A percentile compares a stretch with the other conserved stretches of the same genome.
Conservation (phyloP, 2,888 invertebrate species). For the Tromatobia lineatoria region DNA sequence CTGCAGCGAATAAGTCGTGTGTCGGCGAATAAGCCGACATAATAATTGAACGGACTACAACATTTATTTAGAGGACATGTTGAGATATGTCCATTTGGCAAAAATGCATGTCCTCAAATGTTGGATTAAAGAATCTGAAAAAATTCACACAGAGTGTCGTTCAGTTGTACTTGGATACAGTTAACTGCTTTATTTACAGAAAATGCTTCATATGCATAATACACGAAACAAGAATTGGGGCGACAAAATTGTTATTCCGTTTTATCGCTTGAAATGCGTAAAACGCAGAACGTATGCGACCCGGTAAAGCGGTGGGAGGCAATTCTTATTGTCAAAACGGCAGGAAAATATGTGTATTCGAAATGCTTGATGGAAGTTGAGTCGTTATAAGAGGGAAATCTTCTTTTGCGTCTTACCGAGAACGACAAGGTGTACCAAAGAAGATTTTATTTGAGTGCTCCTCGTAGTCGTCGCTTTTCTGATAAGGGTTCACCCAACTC, state of each 20-base stretch:
- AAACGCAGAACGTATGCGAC: background rate
- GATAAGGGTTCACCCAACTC: constrained; percentile 52
- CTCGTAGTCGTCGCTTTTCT: constrained; percentile 48
- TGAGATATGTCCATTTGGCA: too few species aligned
- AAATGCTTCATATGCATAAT: too few species aligned
- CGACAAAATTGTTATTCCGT: background rate
- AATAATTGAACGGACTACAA: too few species aligned
- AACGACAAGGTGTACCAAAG: constrained; percentile 28
- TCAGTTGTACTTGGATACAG: too few species aligned
- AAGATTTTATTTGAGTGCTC: constrained; percentile 57
- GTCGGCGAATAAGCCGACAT: too few species aligned
- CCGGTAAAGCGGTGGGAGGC: background rate
- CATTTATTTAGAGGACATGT: too few species aligned
- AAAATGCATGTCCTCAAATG: too few species aligned
- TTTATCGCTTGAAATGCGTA: background rate
- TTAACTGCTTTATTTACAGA: too few species aligned
- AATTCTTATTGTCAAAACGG: background rate
- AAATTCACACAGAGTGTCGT: too few species aligned
- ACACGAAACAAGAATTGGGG: background rate
- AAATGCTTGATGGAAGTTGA: constrained; percentile 7
- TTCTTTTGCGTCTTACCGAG: constrained; percentile 31
- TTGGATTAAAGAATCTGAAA: too few species aligned
- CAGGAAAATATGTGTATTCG: constrained; percentile 31
- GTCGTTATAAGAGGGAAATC: constrained; percentile 33
- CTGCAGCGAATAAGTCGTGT: too few species aligned